Conservation (phyloP, 2,113 vertebrate species). For the Eclectus roratus region DNA sequence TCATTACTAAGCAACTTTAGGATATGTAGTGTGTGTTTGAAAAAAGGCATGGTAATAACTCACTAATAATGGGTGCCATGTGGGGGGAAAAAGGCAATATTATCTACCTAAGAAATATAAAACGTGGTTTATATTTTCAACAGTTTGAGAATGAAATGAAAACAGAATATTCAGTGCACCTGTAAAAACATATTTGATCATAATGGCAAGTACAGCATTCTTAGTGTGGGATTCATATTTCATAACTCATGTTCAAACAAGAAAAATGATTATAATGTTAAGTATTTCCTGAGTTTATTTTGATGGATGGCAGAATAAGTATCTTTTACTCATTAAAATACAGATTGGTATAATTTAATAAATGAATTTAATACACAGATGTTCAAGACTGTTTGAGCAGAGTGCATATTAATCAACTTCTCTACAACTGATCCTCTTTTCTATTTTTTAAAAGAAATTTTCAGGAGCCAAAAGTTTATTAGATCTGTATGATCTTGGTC, state of each 20-base stretch:
- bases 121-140: slow-evolving; percentile 84
- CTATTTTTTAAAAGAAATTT: slow-evolving; percentile 78
- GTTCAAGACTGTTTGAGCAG: slow-evolving; percentile 80
- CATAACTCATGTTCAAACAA: slow-evolving; percentile 83
- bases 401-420: slow-evolving; percentile 85
- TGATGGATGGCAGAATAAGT: slow-evolving; percentile 88
- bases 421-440: slow-evolving; percentile 80
- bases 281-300: slow-evolving; percentile 91
- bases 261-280: slow-evolving; percentile 88
- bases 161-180: slow-evolving; percentile 86
- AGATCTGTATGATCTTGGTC: slow-evolving; percentile 77
- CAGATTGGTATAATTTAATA: slow-evolving; percentile 90
- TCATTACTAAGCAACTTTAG: slow-evolving; percentile 79
- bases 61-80: slow-evolving; percentile 83
- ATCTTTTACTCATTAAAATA: slow-evolving; percentile 88
- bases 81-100: slow-evolving; percentile 71
- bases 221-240: slow-evolving; percentile 83
- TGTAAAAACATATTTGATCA: slow-evolving; percentile 91
- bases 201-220: slow-evolving; percentile 83
- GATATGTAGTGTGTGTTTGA: slow-evolving; percentile 57
- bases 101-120: slow-evolving; percentile 75
- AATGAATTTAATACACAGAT: slow-evolving; percentile 88
- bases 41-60: slow-evolving; percentile 71
- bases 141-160: slow-evolving; percentile 82
- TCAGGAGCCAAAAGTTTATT: slow-evolving; percentile 84